A percentile compares a stretch with the other conserved stretches of the same genome.
Evolutionary conservation across 2,888 invertebrate species (phyloP).

Genomic region (Stenurella melanura): DNA sequence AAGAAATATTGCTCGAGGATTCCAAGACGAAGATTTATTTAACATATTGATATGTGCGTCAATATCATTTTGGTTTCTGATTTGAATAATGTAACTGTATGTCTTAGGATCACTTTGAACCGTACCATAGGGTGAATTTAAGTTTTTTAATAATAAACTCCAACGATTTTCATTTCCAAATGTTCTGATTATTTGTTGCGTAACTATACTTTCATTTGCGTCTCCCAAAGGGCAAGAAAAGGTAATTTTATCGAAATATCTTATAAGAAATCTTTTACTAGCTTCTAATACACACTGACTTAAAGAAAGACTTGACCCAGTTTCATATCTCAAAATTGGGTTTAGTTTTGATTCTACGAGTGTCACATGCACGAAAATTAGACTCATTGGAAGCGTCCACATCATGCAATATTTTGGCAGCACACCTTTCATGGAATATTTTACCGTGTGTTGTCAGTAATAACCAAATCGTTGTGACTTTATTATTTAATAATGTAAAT

Average conservation of each 20-base stretch:
- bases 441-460: too few relatives aligned
- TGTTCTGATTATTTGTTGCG: constrained; percentile 17
- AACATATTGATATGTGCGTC: constrained; percentile 16
- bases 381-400: too few relatives aligned
- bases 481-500: too few relatives aligned
- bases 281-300: constrained; percentile 42
- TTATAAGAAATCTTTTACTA: constrained; percentile 29
- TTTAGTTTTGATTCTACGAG: background rate
- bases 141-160: constrained; percentile 33
- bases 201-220: constrained; percentile 7
- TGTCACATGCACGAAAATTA: too few relatives aligned
- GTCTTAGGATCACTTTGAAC: background rate
- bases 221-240: constrained; percentile 21
- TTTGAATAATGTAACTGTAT: constrained; percentile 38
- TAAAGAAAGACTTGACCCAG: background rate
- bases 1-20: constrained; percentile 11
- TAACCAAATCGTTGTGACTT: too few relatives aligned
- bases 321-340: background rate
- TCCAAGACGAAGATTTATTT: constrained; percentile 18
- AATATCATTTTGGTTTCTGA: constrained; percentile 37
- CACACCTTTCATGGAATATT: too few relatives aligned
- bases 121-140: background rate
- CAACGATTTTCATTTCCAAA: constrained; percentile 1
- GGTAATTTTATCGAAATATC: constrained; percentile 8
- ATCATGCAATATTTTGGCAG: too few relatives aligned